Base-by-base conservation (phyloP, 2,797 vertebrate genomes). In the Botia kubotai region DNA sequence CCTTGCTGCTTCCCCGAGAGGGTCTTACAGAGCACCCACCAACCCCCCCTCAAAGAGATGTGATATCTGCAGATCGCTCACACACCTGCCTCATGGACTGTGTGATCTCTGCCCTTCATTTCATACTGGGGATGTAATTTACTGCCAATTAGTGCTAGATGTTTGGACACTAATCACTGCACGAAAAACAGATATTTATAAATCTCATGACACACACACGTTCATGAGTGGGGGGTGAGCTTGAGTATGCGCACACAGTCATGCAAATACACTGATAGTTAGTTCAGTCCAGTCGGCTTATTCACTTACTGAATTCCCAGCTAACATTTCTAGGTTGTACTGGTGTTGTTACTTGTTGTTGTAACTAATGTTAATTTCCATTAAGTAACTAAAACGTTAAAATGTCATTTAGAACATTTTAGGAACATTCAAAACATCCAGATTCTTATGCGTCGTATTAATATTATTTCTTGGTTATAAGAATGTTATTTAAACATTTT, bases 61-160 rank as follows among this genome's bases (percentile, higher is more conserved):
- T 84, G 82, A 84, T 81, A 85, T 72, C 81, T 83, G 39, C 68
- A 60, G 78, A 68, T 62, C 21, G 50, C 81, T 84, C 76, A 81
- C 74, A 74, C 80, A 84, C 52, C 80, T 81, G 77, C 79, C 76
- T 50, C 65, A 29, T 67, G 8, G 82, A 66, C 79, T 75, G 69
- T 75, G 63, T 83, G 75, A 87, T 84, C 74, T 73, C 69, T 72
- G 65, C 46, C 85, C 77, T 81, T 87, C 75, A 67, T 85, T 86
- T 84, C 75, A 82, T 82, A 81, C 83, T 66, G 63, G 78, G 62
- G 63, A 68, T 68, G 68, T 77, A 80, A 83, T 84, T 83, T 79
- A 79, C 58, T 83, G 85, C 72, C 84, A 81, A 85, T 82, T 84
- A 88, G 82, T 79, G 84, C 63, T 83, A 86, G 86, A 87, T 86